Conservation (phyloP, 2,113 vertebrate species). For the Macrotis lagotis region DNA sequence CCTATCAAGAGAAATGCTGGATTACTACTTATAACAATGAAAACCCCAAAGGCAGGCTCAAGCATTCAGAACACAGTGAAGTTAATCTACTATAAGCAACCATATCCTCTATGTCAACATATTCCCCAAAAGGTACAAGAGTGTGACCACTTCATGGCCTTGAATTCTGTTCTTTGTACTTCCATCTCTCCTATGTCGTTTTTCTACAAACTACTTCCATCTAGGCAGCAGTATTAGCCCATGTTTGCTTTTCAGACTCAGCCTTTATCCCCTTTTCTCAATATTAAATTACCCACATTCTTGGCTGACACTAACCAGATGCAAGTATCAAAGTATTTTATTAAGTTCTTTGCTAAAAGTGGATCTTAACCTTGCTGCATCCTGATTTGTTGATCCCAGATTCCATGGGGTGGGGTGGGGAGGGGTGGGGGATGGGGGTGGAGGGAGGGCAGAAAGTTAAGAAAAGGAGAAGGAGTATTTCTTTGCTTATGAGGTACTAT, state of each 20-base stretch:
- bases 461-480: background rate
- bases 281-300: constrained; percentile 42
- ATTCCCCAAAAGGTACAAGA: constrained; percentile 22
- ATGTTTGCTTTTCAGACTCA: background rate
- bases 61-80: constrained; percentile 23
- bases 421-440: background rate
- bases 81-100: background rate
- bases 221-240: constrained; percentile 5
- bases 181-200: background rate
- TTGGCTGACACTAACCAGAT: constrained; percentile 27
- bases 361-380: background rate
- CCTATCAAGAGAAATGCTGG: background rate
- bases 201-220: constrained; percentile 38
- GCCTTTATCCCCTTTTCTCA: constrained; percentile 31
- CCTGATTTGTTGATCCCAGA: constrained; percentile 54
- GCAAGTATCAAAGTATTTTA: constrained; percentile 46
- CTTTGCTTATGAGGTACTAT: background rate
- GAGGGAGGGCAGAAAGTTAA: background rate
- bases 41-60: background rate
- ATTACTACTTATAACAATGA: background rate
- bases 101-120: background rate
- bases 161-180: constrained; percentile 28
- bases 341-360: constrained; percentile 55
- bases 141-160: background rate
- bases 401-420: background rate